phyloP scores from a whole-genome alignment of 1,140 invertebrate genomes.

The Euwallacea fornicatus region DNA sequence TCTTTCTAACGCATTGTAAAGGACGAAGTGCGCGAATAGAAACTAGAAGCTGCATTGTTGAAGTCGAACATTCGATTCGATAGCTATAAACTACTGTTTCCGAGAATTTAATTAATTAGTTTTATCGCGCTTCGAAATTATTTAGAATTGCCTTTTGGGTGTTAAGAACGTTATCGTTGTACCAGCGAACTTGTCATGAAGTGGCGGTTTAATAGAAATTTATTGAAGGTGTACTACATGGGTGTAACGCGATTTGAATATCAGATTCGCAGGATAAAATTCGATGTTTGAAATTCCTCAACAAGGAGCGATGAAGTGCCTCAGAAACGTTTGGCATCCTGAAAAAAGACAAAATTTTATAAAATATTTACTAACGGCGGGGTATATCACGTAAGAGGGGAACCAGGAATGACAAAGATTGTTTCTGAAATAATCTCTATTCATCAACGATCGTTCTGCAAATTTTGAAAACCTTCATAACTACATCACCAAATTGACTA shows the following conservation, averaged over 20 bases:
- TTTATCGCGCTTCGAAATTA: slow-evolving; percentile 35
- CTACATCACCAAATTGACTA: too few relatives aligned
- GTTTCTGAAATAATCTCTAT: too few relatives aligned
- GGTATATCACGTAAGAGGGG: too few relatives aligned
- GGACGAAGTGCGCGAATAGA: slow-evolving; percentile 1
- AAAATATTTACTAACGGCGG: too few relatives aligned
- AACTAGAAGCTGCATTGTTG: slow-evolving; percentile 17
- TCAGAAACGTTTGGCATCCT: too few relatives aligned
- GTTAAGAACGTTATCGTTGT: slow-evolving; percentile 15
- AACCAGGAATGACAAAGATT: too few relatives aligned
- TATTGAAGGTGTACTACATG: neutral
- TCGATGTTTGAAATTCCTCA: too few relatives aligned
- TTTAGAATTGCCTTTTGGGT: slow-evolving; percentile 21
- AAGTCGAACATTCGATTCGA: slow-evolving; percentile 7
- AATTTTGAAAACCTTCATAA: too few relatives aligned
- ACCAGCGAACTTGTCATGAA: neutral
- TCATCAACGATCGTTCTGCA: too few relatives aligned
- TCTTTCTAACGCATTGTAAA: neutral
- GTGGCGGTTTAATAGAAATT: slow-evolving; percentile 5
- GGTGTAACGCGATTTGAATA: neutral
- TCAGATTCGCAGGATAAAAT: too few relatives aligned
- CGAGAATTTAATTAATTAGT: slow-evolving; percentile 43
- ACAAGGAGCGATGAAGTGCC: too few relatives aligned
- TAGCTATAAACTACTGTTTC: slow-evolving; percentile 24
- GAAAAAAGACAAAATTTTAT: too few relatives aligned